A percentile compares a stretch with the other conserved stretches of the same genome.
Evolutionary conservation across 2,888 invertebrate species (phyloP).

Genomic region (Scaptomyza tumidula): DNA sequence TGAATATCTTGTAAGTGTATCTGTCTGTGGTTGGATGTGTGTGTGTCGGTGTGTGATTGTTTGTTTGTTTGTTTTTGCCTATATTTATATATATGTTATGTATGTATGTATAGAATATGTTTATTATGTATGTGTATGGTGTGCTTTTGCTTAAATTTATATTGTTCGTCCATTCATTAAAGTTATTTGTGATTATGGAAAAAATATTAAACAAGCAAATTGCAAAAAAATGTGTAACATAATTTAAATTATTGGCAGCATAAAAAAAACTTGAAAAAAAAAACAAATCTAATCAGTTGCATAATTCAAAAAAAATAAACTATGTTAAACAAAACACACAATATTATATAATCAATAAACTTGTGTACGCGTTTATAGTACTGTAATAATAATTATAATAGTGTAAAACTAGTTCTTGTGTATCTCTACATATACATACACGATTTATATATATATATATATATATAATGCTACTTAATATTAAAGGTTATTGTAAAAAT

Average conservation of each 20-base stretch:
- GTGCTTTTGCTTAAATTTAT: constrained; percentile 29
- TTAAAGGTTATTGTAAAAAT: constrained; percentile 60
- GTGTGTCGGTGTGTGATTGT: constrained; percentile 14
- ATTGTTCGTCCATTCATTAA: constrained; percentile 33
- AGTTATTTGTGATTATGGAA: constrained; percentile 31
- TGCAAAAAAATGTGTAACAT: constrained; percentile 48
- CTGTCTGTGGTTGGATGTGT: constrained; percentile 12
- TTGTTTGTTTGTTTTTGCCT: constrained; percentile 26
- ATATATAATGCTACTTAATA: constrained; percentile 55
- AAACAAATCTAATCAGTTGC: constrained; percentile 38
- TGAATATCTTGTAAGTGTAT: constrained; percentile 17
- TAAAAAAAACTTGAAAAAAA: constrained; percentile 42
- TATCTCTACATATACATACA: constrained; percentile 39
- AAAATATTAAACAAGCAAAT: constrained; percentile 43
- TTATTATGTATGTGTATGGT: constrained; percentile 46
- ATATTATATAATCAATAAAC: constrained; percentile 26
- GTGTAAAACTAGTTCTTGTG: constrained; percentile 41
- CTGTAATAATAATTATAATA: constrained; percentile 1
- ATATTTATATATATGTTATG: constrained; percentile 46
- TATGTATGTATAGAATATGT: constrained; percentile 44
- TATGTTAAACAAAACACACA: constrained; percentile 22
- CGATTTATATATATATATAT: constrained; percentile 11
- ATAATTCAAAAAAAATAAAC: constrained; percentile 17
- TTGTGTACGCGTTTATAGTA: constrained; percentile 13
- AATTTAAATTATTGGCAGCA: constrained; percentile 54